Percentiles rank a stretch among this genome's conserved stretches.
These are phyloP conservation scores for Heliconius cydno DNA, from an alignment of 2,888 invertebrate species.

Conservation along the genomic window DNA sequence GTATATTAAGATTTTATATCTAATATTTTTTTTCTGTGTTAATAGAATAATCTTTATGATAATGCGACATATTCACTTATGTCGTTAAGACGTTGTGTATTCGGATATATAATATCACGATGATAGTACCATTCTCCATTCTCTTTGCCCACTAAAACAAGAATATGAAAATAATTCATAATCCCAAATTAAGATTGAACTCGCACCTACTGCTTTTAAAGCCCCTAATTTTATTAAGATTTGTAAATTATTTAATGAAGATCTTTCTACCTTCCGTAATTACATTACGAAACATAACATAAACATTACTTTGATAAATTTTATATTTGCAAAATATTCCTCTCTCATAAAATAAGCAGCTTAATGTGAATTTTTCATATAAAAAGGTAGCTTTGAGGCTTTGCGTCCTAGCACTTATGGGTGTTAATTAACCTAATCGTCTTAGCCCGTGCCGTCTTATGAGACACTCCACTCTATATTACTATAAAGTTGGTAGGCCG, in stretches of 20 bases:
- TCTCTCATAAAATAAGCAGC: slow-evolving; percentile 1
- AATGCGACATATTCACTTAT: neutral
- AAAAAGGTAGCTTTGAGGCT: slow-evolving; percentile 11
- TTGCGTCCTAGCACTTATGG: slow-evolving; percentile 10
- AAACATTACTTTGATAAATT: neutral
- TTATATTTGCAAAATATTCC: neutral
- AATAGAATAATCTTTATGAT: neutral
- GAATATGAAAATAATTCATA: neutral
- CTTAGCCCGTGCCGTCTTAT: slow-evolving; percentile 21
- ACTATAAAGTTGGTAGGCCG: neutral
- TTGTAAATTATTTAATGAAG: no score
- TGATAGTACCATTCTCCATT: no score
- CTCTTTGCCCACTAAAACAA: neutral
- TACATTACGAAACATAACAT: no score
- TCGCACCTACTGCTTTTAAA: neutral
- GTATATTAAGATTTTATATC: slow-evolving; percentile 22
- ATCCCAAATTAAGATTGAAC: neutral
- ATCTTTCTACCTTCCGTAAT: neutral
- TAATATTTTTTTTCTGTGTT: neutral
- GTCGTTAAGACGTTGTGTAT: neutral
- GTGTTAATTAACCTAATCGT: slow-evolving; percentile 29
- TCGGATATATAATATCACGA: no score
- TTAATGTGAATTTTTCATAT: neutral
- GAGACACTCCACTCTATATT: slow-evolving; percentile 13
- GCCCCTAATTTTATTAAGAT: neutral